Evolutionary conservation across 2,888 invertebrate species (phyloP).

Genomic region (Hyles lineata): DNA sequence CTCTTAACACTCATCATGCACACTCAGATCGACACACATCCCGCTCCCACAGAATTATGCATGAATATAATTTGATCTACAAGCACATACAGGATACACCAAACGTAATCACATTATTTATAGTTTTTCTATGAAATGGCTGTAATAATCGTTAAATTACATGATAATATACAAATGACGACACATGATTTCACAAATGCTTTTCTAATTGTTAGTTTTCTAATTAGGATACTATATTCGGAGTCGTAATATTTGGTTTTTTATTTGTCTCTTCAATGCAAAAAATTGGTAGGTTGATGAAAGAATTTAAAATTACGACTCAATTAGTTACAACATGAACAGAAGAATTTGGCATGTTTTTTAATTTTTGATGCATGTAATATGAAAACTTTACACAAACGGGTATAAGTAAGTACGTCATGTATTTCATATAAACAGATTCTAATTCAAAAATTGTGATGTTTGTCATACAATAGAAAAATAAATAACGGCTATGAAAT

Average conservation of each 20-base stretch:
- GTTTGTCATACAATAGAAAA: neutral
- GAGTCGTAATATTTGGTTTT: no score
- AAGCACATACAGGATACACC: neutral
- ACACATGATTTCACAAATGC: no score
- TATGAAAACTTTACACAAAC: no score
- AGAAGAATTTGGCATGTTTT: no score
- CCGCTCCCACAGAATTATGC: conserved; percentile 40
- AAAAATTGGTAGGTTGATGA: neutral
- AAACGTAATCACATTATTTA: neutral
- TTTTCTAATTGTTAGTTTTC: no score
- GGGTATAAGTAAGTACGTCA: no score
- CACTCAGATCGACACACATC: conserved; percentile 56
- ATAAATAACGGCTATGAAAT: conserved; percentile 30
- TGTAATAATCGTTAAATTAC: no score
- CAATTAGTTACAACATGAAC: no score
- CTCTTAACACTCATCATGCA: conserved; percentile 49
- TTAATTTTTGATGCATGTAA: no score
- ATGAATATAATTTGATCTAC: neutral
- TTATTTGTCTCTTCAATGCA: neutral
- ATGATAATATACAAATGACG: no score
- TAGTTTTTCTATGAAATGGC: neutral
- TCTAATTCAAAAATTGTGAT: conserved; percentile 7
- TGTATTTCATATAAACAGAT: neutral
- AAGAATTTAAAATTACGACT: no score
- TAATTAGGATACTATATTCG: no score